Evolutionary conservation across 2,113 vertebrate genomes (phyloP), one percentile per base, ranked within the genome.

Genomic region (Urocolius indicus): DNA sequence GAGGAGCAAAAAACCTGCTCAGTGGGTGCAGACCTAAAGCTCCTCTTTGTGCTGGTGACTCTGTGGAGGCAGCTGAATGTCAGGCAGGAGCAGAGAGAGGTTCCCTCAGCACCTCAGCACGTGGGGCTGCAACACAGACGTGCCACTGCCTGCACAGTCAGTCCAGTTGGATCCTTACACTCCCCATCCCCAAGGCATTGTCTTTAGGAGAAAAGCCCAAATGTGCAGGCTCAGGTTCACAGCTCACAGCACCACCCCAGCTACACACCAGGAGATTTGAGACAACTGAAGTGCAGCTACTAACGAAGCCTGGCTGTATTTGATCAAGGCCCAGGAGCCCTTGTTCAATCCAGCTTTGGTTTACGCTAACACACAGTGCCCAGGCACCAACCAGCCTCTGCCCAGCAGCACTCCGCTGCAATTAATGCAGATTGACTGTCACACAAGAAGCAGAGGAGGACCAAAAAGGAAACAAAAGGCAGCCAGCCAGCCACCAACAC

Each of bases 31-130:
- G n/a, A 63, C 63, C 21, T 34, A 16, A 71, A 71, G 57, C 61
- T 72, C 0, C 0, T 23, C 61, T 55, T 21, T 7, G 15, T 21
- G 36, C 69, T 71, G 0, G 0, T 2, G 1, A 17, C 49, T 74
- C 29, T 17, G 61, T 54, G 38, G 68, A 45, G 48, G 32, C 0
- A 0, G 63, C 32, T 68, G 72, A 76, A 83, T 0, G 0, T 62
- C 52, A 71, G 30, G 55, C 27, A 63, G 30, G 68, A 71, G 71
- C 36, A n/a, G 46, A 75, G 46, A 48, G 30, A 59, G 34, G n/a
- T n/a, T n/a, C n/a, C n/a, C n/a, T n/a, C n/a, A n/a, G 73, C 55
- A 38, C 45, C 2, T 1, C 68, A 46, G 52, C 0, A 0, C 0
- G 1, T 3, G 41, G 78, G 75, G 46, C 0, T 27, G 34, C 75